Percentiles rank a stretch among this genome's conserved stretches.
phyloP scores from a whole-genome alignment of 2,888 invertebrate species.

The Cerastis rubricosa region DNA sequence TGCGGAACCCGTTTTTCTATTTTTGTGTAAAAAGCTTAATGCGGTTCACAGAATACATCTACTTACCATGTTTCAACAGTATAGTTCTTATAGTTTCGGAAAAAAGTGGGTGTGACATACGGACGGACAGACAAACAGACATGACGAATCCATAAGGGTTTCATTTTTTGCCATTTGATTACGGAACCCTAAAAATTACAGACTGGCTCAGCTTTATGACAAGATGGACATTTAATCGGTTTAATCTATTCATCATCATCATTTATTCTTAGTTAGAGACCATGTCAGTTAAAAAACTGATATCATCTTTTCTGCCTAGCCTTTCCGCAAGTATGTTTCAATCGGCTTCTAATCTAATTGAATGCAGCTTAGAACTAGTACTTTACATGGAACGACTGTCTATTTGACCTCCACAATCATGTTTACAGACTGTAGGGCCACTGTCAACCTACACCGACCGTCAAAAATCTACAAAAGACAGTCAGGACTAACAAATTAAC shows the following conservation, averaged over 20 bases:
- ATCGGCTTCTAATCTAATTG: neutral
- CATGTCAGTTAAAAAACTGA: too few species aligned
- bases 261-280: too few species aligned
- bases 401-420: neutral
- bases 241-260: neutral
- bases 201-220: neutral
- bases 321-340: neutral
- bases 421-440: neutral
- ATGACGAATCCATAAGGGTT: too few species aligned
- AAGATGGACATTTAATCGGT: neutral
- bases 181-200: too few species aligned
- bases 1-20: too few species aligned
- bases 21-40: too few species aligned
- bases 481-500: neutral
- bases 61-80: too few species aligned
- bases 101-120: too few species aligned
- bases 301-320: neutral
- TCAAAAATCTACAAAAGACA: neutral
- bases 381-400: neutral
- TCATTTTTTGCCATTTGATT: too few species aligned
- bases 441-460: neutral
- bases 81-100: too few species aligned
- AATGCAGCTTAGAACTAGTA: neutral
- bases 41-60: too few species aligned
- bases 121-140: too few species aligned